phyloP scores from a whole-genome alignment of 2,888 invertebrate species.

The Dynastes hyllus region DNA sequence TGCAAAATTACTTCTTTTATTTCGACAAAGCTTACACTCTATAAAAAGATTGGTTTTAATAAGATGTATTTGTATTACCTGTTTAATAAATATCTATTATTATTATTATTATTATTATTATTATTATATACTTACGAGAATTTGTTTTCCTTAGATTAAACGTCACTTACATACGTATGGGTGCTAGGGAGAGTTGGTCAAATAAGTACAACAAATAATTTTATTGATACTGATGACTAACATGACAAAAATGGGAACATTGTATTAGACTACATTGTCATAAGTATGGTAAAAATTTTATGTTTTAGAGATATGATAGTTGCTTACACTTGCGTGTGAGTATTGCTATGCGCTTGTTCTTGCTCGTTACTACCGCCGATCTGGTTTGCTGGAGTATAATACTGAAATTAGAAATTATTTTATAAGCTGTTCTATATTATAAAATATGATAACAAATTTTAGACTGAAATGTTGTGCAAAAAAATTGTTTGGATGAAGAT shows the following conservation, averaged over 20 bases:
- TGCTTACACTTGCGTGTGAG: conserved; percentile 88
- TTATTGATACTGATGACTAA: conserved; percentile 63
- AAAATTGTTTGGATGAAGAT: no score
- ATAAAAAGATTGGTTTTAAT: no score
- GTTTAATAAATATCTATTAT: no score
- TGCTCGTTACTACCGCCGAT: conserved; percentile 79
- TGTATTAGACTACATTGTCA: conserved; percentile 61
- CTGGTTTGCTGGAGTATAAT: conserved; percentile 87
- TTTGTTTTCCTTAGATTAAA: no score
- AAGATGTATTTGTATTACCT: no score
- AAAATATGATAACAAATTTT: no score
- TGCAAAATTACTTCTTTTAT: no score
- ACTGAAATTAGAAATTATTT: conserved; percentile 76
- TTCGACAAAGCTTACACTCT: no score
- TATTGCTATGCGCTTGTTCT: conserved; percentile 88
- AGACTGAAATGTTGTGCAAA: no score
- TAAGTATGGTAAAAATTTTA: conserved; percentile 55
- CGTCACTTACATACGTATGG: neutral
- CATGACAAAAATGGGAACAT: conserved; percentile 62
- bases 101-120: no score
- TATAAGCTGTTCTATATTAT: no score
- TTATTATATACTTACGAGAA: no score
- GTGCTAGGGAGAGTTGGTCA: conserved; percentile 50
- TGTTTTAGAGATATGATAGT: conserved; percentile 55
- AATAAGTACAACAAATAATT: conserved; percentile 63